A percentile compares a stretch with the other conserved stretches of the same genome.
Evolutionary conservation across 64 coral and sea anemone species (phyloP).

Genomic region (Montipora sp.): DNA sequence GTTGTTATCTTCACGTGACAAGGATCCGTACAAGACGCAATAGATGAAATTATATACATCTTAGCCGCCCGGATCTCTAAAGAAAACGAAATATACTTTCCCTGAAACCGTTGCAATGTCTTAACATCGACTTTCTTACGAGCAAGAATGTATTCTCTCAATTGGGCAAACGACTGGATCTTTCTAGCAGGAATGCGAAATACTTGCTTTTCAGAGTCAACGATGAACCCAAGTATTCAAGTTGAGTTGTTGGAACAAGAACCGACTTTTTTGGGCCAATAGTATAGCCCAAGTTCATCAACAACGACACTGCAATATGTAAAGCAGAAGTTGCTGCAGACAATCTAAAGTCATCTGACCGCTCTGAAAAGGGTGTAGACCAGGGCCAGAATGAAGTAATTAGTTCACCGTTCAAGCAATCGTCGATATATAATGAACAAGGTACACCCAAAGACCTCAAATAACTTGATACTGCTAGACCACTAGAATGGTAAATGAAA

Average conservation of each 20-base stretch:
- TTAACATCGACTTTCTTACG: not conserved
- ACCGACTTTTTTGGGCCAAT: constrained; percentile 57
- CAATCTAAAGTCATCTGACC: constrained; percentile 1
- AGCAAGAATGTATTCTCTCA: not conserved
- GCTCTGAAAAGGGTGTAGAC: not conserved
- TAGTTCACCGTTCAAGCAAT: not conserved
- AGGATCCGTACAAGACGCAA: not conserved
- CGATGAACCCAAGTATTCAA: constrained; percentile 49
- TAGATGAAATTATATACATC: constrained; percentile 58
- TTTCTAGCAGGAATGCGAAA: constrained; percentile 42
- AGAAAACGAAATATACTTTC: constrained; percentile 70
- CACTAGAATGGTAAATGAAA: no score
- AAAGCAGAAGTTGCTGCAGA: constrained; percentile 48
- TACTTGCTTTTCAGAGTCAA: constrained; percentile 36
- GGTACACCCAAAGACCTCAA: not conserved
- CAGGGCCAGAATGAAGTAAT: not conserved
- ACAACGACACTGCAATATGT: constrained; percentile 15
- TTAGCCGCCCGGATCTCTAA: constrained; percentile 36
- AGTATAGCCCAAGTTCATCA: constrained; percentile 60
- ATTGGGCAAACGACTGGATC: constrained; percentile 8
- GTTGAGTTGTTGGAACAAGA: constrained; percentile 18
- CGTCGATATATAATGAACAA: constrained; percentile 38
- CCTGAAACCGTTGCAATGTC: constrained; percentile 48
- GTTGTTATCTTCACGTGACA: not conserved
- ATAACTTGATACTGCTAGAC: no score